Conservation (phyloP, 2,888 invertebrate genomes). For the Drosophila meridionalis region DNA sequence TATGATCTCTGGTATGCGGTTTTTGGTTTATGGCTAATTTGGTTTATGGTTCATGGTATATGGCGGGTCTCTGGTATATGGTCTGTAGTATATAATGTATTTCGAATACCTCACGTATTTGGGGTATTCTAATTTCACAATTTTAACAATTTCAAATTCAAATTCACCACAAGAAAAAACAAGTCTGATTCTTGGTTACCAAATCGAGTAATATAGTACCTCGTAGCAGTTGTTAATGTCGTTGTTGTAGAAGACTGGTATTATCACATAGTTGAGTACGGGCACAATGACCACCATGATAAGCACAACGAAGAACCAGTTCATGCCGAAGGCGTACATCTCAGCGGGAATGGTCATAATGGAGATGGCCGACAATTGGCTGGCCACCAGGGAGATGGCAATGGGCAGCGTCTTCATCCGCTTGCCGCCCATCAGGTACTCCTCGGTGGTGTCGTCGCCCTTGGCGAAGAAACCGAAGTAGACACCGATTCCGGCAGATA, state of each 20-base stretch:
- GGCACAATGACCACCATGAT: slow-evolving; percentile 83
- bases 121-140: neutral
- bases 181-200: neutral
- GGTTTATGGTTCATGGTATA: neutral
- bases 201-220: slow-evolving; percentile 71
- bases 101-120: neutral
- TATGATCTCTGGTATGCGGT: neutral
- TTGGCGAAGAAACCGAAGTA: slow-evolving; percentile 86
- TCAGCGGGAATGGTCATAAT: slow-evolving; percentile 86
- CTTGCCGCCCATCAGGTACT: slow-evolving; percentile 87
- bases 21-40: neutral
- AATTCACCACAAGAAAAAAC: neutral
- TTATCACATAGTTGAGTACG: slow-evolving; percentile 82
- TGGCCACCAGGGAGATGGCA: slow-evolving; percentile 87
- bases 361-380: slow-evolving; percentile 86
- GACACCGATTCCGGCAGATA: slow-evolving; percentile 87
- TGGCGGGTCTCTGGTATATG: neutral
- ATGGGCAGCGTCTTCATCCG: slow-evolving; percentile 87
- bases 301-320: slow-evolving; percentile 84
- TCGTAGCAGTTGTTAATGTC: slow-evolving; percentile 86
- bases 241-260: slow-evolving; percentile 86
- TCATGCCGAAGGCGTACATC: slow-evolving; percentile 86
- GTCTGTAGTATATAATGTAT: neutral
- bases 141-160: neutral
- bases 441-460: slow-evolving; percentile 85